Conservation (phyloP, 2,113 vertebrate species). For the Corydoras maculifer region DNA sequence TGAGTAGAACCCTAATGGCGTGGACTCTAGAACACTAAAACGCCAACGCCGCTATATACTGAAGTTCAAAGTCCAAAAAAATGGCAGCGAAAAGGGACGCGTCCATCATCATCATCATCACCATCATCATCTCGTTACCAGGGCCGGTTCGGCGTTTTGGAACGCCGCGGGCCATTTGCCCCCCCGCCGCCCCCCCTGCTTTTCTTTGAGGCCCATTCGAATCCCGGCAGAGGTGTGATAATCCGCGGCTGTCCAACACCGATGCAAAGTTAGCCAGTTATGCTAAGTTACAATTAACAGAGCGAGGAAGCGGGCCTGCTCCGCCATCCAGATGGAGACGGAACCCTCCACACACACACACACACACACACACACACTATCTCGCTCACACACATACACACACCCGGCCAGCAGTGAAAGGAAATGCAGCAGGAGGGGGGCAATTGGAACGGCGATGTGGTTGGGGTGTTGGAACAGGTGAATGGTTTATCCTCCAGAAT, state of each 20-base stretch:
- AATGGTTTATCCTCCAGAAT: conserved; percentile 78
- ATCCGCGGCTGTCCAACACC: conserved; percentile 55
- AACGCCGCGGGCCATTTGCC: background rate
- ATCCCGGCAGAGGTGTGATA: conserved; percentile 50
- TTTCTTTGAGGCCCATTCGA: conserved; percentile 34
- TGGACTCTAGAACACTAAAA: no score
- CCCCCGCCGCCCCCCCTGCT: background rate
- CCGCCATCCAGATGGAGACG: conserved; percentile 72
- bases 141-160: background rate
- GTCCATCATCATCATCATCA: no score
- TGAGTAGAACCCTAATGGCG: no score
- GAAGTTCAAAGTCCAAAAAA: no score
- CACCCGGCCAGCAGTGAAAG: conserved; percentile 44
- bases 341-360: conserved; percentile 51
- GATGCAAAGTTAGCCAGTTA: conserved; percentile 64
- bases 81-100: no score
- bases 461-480: conserved; percentile 78
- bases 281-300: conserved; percentile 70
- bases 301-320: conserved; percentile 60
- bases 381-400: conserved; percentile 40
- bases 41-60: conserved; percentile 66
- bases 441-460: conserved; percentile 65
- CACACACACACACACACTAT: conserved; percentile 28
- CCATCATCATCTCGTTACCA: background rate
- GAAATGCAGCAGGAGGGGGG: conserved; percentile 51